Conservation (phyloP, 2,888 invertebrate species). For the Tricholauxania praeusta region DNA sequence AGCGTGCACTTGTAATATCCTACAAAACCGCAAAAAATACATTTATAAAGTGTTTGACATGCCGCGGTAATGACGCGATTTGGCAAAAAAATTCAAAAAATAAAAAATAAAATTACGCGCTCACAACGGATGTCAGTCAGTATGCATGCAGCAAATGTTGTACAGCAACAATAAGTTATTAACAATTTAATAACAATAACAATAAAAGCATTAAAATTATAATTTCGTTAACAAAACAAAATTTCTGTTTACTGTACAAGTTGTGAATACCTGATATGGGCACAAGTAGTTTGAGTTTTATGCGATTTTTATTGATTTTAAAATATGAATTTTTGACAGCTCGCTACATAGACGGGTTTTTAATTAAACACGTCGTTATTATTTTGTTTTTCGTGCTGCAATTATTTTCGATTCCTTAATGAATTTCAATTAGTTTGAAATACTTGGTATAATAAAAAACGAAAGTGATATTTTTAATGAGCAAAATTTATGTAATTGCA, state of each 20-base stretch:
- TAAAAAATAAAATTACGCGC: too few relatives aligned
- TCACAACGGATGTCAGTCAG: not conserved
- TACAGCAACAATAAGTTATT: not conserved
- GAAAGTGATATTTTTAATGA: too few relatives aligned
- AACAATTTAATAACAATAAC: not conserved
- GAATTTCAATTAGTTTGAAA: too few relatives aligned
- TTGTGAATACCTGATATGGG: slow-evolving; percentile 2
- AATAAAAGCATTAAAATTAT: not conserved
- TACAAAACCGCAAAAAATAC: too few relatives aligned
- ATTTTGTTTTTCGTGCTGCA: too few relatives aligned
- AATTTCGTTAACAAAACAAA: slow-evolving; percentile 8
- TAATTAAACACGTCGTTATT: too few relatives aligned
- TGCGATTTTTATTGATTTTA: slow-evolving; percentile 10
- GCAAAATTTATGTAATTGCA: too few relatives aligned
- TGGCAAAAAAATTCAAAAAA: not conserved
- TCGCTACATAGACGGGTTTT: too few relatives aligned
- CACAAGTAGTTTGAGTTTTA: not conserved
- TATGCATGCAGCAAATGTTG: not conserved
- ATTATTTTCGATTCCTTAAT: too few relatives aligned
- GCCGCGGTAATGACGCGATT: not conserved
- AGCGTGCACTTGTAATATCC: too few relatives aligned
- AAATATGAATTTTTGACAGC: slow-evolving; percentile 16
- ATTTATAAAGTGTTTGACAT: too few relatives aligned
- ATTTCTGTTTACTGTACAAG: slow-evolving; percentile 4
- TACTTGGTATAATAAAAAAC: too few relatives aligned